Evolutionary conservation across 2,888 invertebrate genomes (phyloP).

Genomic region (Amiota communis): DNA sequence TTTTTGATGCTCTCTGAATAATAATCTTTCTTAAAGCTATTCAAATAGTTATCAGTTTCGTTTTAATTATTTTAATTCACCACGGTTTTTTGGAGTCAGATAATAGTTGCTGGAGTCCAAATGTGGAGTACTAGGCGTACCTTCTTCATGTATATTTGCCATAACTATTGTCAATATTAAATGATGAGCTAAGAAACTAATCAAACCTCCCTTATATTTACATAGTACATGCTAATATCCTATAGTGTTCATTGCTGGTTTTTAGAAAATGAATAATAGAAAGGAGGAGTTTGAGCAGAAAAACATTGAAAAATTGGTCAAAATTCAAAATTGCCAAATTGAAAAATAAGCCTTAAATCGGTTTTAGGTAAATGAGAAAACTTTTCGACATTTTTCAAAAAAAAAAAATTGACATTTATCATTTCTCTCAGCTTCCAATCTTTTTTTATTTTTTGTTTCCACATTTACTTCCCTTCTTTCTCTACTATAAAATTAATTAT

Average conservation of each 20-base stretch:
- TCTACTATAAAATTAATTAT: conserved; percentile 20
- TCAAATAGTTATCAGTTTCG: no score
- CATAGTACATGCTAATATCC: conserved; percentile 27
- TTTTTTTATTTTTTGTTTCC: not conserved
- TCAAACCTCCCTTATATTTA: conserved; percentile 9
- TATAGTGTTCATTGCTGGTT: not conserved
- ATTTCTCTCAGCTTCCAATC: not conserved
- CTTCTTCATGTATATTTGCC: no score
- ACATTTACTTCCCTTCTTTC: not conserved
- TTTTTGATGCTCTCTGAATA: no score
- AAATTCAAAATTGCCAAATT: not conserved
- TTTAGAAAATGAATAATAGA: no score
- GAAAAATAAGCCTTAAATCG: not conserved
- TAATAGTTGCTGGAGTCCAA: no score
- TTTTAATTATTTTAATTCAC: no score
- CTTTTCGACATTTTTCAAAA: not conserved
- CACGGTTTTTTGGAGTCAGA: no score
- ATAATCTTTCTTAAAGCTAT: no score
- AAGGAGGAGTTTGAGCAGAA: not conserved
- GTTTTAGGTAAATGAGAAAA: not conserved
- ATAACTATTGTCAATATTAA: no score
- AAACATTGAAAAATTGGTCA: conserved; percentile 2
- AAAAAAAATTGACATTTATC: not conserved
- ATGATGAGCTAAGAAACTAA: no score
- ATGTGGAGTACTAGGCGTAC: no score